These are phyloP conservation scores for Polydrusus pterygomalis DNA, from an alignment of 2,888 invertebrate species.

Conservation along the genomic window DNA sequence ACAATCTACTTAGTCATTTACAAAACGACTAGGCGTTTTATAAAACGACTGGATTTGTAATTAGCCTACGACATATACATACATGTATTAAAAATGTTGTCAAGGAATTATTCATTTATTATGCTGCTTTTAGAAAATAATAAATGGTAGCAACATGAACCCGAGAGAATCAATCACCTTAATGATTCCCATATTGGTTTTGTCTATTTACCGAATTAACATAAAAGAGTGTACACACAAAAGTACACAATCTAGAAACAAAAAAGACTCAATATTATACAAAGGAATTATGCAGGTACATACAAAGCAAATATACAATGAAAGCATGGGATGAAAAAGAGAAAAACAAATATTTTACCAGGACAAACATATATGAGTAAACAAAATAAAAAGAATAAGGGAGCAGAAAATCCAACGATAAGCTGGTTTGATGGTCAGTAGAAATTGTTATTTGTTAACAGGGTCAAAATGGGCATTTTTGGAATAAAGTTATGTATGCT, in stretches of 20 bases:
- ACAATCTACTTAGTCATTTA: no score
- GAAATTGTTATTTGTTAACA: slow-evolving; percentile 35
- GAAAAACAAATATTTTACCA: slow-evolving; percentile 37
- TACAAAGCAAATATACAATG: slow-evolving; percentile 22
- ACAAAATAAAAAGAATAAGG: slow-evolving; percentile 46
- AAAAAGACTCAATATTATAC: slow-evolving; percentile 35
- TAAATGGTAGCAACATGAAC: slow-evolving; percentile 17
- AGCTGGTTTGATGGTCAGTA: slow-evolving; percentile 37
- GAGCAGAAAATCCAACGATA: slow-evolving; percentile 45
- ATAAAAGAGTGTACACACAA: slow-evolving; percentile 23
- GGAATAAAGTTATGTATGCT: slow-evolving; percentile 22
- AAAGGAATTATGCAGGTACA: slow-evolving; percentile 43
- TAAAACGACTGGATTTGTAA: no score
- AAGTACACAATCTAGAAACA: slow-evolving; percentile 31
- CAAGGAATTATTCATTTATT: background rate
- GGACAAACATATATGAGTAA: slow-evolving; percentile 39
- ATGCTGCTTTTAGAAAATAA: background rate
- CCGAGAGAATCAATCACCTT: background rate
- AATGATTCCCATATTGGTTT: slow-evolving; percentile 21
- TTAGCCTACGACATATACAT: no score
- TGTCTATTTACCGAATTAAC: slow-evolving; percentile 30
- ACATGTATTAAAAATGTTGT: background rate
- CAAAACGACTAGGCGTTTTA: no score
- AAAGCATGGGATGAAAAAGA: slow-evolving; percentile 42
- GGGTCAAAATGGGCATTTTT: slow-evolving; percentile 33